Evolutionary conservation across 2,797 vertebrate species (phyloP).

Genomic region (Acrossocheilus fasciatus): DNA sequence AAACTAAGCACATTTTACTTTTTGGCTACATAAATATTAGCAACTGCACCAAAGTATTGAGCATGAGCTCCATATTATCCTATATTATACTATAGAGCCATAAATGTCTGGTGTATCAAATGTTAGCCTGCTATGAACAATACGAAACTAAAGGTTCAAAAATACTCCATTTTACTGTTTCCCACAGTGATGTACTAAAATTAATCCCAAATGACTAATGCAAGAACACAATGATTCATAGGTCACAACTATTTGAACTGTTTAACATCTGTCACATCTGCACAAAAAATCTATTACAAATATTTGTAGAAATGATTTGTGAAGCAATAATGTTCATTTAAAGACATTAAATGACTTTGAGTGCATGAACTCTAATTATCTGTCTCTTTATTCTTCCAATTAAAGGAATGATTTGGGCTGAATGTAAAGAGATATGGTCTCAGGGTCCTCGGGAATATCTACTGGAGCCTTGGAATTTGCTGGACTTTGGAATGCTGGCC

Average conservation of each 20-base stretch:
- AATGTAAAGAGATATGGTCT: slow-evolving; percentile 95
- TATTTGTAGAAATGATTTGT: neutral
- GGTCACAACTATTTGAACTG: slow-evolving; percentile 36
- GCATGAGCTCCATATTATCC: neutral
- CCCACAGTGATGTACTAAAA: slow-evolving; percentile 43
- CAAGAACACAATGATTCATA: slow-evolving; percentile 52
- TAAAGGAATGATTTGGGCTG: slow-evolving; percentile 95
- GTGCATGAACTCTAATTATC: neutral
- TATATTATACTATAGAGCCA: neutral
- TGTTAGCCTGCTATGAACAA: neutral
- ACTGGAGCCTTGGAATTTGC: slow-evolving; percentile 95
- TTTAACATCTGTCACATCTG: slow-evolving; percentile 53
- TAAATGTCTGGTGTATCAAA: neutral
- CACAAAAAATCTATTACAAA: slow-evolving; percentile 16
- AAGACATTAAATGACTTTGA: neutral
- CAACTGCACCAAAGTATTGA: neutral
- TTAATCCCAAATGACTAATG: slow-evolving; percentile 41
- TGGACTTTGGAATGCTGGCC: slow-evolving; percentile 94
- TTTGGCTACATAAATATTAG: neutral
- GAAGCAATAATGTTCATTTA: neutral
- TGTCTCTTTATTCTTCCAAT: slow-evolving; percentile 28
- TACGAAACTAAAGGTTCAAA: neutral
- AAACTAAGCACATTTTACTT: neutral
- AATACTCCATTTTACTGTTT: neutral
- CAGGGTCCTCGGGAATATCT: slow-evolving; percentile 94